Evolutionary conservation across 2,113 vertebrate genomes (phyloP).

Genomic region (Gobius niger): DNA sequence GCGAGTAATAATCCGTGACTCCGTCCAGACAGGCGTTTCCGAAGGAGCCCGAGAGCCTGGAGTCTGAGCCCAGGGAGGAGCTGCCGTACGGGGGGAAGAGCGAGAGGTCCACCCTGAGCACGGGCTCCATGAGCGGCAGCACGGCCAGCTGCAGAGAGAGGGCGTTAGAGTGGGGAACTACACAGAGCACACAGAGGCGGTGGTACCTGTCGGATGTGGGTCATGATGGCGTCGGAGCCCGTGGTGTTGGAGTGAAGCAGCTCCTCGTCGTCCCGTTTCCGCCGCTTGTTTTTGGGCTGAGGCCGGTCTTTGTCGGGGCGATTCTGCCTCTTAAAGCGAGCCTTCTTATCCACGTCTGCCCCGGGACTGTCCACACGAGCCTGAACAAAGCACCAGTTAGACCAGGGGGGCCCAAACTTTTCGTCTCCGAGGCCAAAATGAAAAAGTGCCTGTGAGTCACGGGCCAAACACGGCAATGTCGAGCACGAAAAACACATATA

Average conservation of each 20-base stretch:
- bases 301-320: slow-evolving; percentile 79
- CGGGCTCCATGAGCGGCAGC: slow-evolving; percentile 94
- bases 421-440: no score
- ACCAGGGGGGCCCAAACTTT: no score
- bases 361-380: slow-evolving; percentile 65
- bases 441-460: no score
- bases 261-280: slow-evolving; percentile 90
- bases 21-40: slow-evolving; percentile 91
- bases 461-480: no score
- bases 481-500: no score
- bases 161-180: no score
- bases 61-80: slow-evolving; percentile 85
- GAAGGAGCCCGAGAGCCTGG: slow-evolving; percentile 87
- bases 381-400: slow-evolving; percentile 15
- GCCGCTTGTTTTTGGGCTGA: slow-evolving; percentile 86
- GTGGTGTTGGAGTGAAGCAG: slow-evolving; percentile 53
- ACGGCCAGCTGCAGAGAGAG: slow-evolving; percentile 81
- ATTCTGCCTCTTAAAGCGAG: slow-evolving; percentile 83
- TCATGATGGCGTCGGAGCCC: slow-evolving; percentile 78
- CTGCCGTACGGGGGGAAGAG: slow-evolving; percentile 92
- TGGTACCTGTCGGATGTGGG: slow-evolving; percentile 86
- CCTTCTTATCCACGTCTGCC: slow-evolving; percentile 82
- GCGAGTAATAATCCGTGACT: slow-evolving; percentile 93
- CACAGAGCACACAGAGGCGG: no score
- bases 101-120: slow-evolving; percentile 90